Conservation (phyloP, 53 echinoderm and acorn worm genomes). For the Holothuria leucospilota region DNA sequence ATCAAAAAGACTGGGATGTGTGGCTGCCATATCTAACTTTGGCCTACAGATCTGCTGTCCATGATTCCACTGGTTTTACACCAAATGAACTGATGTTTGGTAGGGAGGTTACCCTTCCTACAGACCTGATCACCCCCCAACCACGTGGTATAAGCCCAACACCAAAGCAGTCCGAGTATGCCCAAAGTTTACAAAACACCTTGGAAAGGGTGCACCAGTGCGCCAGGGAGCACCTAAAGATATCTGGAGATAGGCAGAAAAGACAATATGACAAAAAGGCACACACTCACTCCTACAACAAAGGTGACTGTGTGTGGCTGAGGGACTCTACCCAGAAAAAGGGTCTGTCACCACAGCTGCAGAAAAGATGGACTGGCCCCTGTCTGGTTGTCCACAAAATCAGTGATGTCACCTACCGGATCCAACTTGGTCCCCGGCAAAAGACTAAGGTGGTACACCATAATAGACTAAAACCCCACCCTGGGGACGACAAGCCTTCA, state of each 20-base stretch:
- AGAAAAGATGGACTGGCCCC: constrained; percentile 1
- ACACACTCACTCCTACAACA: not conserved
- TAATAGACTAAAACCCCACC: not conserved
- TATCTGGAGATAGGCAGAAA: not conserved
- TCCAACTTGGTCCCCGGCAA: not conserved
- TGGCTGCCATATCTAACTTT: constrained; percentile 46
- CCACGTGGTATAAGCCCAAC: not conserved
- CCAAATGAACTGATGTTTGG: constrained; percentile 62
- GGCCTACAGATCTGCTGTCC: constrained; percentile 57
- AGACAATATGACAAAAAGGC: not conserved
- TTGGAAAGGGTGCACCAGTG: not conserved
- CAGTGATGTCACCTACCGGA: not conserved
- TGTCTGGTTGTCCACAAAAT: not conserved
- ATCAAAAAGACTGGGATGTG: constrained; percentile 55
- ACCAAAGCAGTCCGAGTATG: not conserved
- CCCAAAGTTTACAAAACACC: not conserved
- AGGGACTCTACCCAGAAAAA: not conserved
- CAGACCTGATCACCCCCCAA: constrained; percentile 32
- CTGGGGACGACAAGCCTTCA: not conserved
- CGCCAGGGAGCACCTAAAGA: not conserved
- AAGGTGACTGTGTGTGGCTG: constrained; percentile 19
- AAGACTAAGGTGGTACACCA: constrained; percentile 3
- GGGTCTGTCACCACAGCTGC: constrained; percentile 2
- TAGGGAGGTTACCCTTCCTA: constrained; percentile 42
- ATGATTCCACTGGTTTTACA: constrained; percentile 41